Conservation (phyloP, 2,797 vertebrate genomes). For the Falco cherrug region DNA sequence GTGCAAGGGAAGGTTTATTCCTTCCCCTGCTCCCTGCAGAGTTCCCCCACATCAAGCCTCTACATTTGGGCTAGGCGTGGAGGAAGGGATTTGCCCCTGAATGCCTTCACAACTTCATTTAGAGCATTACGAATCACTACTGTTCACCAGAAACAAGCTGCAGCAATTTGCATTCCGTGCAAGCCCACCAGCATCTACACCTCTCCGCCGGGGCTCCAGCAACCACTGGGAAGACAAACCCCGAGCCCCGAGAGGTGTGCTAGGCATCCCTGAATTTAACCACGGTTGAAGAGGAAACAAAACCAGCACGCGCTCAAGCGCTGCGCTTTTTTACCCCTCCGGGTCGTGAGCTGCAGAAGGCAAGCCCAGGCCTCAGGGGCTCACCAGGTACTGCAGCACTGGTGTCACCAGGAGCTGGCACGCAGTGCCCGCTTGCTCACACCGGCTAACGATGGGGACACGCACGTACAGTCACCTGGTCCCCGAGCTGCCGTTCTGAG, state of each 20-base stretch:
- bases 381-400: background rate
- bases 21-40: background rate
- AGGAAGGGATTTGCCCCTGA: constrained; percentile 48
- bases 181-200: background rate
- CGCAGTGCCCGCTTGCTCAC: rapidly evolving
- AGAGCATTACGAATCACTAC: background rate
- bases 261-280: background rate
- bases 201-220: background rate
- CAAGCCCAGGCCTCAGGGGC: background rate
- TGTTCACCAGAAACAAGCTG: background rate
- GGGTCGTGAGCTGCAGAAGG: background rate
- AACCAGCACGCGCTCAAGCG: background rate
- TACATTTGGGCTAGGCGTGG: background rate
- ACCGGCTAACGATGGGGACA: rapidly evolving
- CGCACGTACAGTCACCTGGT: rapidly evolving
- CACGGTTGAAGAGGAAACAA: background rate
- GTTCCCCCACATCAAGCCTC: background rate
- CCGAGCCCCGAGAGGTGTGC: background rate
- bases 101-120: constrained; percentile 23
- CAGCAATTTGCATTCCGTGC: background rate
- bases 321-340: background rate
- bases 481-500: background rate
- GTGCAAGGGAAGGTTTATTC: background rate
- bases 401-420: background rate
- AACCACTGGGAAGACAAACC: background rate